phyloP scores from a whole-genome alignment of 2,113 vertebrate species.

The Osmerus mordax region DNA sequence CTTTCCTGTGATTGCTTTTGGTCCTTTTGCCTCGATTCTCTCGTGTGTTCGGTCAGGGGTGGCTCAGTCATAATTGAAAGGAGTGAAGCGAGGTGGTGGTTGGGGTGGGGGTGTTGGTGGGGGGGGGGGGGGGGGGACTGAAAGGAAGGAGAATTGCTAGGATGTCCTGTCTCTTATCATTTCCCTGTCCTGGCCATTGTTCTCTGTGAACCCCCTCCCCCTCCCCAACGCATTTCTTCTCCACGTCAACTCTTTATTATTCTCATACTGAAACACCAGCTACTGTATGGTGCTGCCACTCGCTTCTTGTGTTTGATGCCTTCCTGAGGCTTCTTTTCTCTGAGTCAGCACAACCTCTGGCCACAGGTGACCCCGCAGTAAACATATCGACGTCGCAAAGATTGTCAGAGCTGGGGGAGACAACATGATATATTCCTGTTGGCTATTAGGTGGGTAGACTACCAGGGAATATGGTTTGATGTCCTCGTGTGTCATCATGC shows the following conservation, averaged over 20 bases:
- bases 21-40: no score
- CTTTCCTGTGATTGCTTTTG: no score
- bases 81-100: neutral
- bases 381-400: no score
- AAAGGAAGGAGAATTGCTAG: conserved; percentile 30
- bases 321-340: no score
- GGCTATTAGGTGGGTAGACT: no score
- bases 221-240: conserved; percentile 5
- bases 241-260: conserved; percentile 37
- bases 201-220: conserved; percentile 16
- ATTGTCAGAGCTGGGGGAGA: no score
- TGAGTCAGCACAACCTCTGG: no score
- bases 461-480: no score
- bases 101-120: neutral
- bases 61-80: neutral
- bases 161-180: conserved; percentile 65
- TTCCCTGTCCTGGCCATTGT: conserved; percentile 61
- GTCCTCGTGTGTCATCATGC: no score
- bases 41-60: no score
- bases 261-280: neutral
- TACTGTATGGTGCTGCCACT: neutral
- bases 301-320: conserved; percentile 3
- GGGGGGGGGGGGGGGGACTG: neutral
- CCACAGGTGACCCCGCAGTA: no score
- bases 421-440: no score